A percentile compares a stretch with the other conserved stretches of the same genome.
These are phyloP conservation scores for Nezara viridula DNA, from an alignment of 2,888 invertebrate genomes.

Conservation along the genomic window DNA sequence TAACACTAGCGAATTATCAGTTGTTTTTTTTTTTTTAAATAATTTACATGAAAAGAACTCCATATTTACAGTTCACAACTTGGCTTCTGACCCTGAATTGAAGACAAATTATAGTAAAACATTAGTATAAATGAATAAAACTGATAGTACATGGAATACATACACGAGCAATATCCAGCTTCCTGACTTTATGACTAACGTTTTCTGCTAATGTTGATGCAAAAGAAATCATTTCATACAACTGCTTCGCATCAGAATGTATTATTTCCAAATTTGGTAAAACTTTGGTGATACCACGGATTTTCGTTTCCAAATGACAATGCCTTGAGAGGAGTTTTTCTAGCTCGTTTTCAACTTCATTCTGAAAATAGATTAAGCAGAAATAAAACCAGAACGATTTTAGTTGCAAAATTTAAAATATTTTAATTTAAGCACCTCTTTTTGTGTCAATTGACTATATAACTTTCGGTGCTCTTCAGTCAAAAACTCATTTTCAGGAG, in stretches of 20 bases:
- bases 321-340: conserved; percentile 81
- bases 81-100: too few species aligned
- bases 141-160: conserved; percentile 66
- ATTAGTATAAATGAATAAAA: too few species aligned
- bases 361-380: conserved; percentile 70
- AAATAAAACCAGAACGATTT: neutral
- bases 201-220: conserved; percentile 92
- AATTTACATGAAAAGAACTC: too few species aligned
- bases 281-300: conserved; percentile 84
- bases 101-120: too few species aligned
- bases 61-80: too few species aligned
- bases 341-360: conserved; percentile 79
- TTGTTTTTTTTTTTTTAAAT: too few species aligned
- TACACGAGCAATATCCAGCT: conserved; percentile 92
- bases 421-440: conserved; percentile 19
- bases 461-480: conserved; percentile 47
- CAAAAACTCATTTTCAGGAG: conserved; percentile 49
- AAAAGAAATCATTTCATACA: conserved; percentile 87
- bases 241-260: conserved; percentile 82
- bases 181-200: conserved; percentile 95
- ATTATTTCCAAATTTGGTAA: conserved; percentile 85
- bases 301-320: conserved; percentile 83
- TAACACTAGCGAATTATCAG: too few species aligned
- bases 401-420: neutral
- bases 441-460: conserved; percentile 28